Conservation (phyloP, 2,888 invertebrate genomes). For the Ochropacha duplaris region DNA sequence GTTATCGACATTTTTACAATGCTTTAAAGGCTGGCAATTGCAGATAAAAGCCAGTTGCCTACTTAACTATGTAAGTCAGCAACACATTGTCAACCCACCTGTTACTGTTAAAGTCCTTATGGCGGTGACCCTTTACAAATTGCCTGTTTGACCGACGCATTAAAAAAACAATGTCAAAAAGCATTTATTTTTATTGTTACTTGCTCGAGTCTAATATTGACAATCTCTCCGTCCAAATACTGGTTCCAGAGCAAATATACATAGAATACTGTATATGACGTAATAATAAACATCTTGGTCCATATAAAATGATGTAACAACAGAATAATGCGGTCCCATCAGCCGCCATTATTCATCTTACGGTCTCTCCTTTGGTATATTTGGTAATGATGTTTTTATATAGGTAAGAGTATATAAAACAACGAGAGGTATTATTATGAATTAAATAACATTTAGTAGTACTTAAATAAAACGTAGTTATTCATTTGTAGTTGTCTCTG, state of each 20-base stretch:
- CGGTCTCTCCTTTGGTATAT: neutral
- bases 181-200: neutral
- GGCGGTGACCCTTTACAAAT: too few species aligned
- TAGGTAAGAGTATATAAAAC: neutral
- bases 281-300: slow-evolving; percentile 11
- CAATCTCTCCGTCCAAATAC: neutral
- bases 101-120: too few species aligned
- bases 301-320: slow-evolving; percentile 6
- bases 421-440: neutral
- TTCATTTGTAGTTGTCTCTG: neutral
- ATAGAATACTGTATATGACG: neutral
- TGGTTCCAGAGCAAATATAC: neutral
- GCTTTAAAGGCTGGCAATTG: too few species aligned
- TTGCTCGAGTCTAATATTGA: neutral
- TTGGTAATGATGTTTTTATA: neutral
- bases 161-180: too few species aligned
- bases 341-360: slow-evolving; percentile 9
- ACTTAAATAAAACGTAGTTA: neutral
- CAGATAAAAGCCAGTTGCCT: too few species aligned
- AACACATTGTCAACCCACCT: too few species aligned
- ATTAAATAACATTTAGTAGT: neutral
- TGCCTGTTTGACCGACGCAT: too few species aligned
- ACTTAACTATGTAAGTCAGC: too few species aligned
- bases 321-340: slow-evolving; percentile 10
- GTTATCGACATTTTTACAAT: too few species aligned